Base-by-base conservation (phyloP, 1,140 invertebrate genomes). In the Philaenus spumarius region DNA sequence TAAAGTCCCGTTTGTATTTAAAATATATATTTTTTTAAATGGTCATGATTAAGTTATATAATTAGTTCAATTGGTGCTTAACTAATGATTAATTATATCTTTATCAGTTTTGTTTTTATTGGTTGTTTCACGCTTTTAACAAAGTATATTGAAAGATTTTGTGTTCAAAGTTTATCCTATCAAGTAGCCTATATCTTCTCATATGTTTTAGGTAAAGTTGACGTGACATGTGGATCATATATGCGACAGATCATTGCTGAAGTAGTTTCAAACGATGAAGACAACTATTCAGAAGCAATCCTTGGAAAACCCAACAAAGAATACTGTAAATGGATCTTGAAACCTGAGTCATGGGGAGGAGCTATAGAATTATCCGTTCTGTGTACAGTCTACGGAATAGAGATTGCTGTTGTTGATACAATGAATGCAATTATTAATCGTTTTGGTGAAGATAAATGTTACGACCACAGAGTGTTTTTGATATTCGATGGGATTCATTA, bases 401-500 rank as follows among this genome's bases (percentile, higher is more conserved):
- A 98, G 79, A 96, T 97, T 73, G 92, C 87, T 65, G 94, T 96
- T 6, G 87, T 97, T 2, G 90, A 97, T 71, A 94, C 90, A 37
- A 82, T 94, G 60, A 91, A 91, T 75, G 84, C 83, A 24, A 86
- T 90, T 58, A 89, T 97, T 30, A 94, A 95, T 71, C 82, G 89
- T 66, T 97, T 97, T 76, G 95, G 95, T 4, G 94, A 97, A 73
- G 92, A 96, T 75, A 83, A 89, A 68, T 82, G 87, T 66, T 97
- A 93, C 69, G 75, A 82, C 17, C 76, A 89, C 46, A 75, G 94
- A 68, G 89, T 95, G 11, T 90, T 97, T 69, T 76, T 98, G 1
- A 80, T 97, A 46, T 98, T 97, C 72, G 93, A 97, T 77, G 95
- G 95, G 19, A 92, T 97, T 58, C 95, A 97, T 75, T 97, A 97